Evolutionary conservation across 2,113 vertebrate species (phyloP).

Genomic region (Gobiocypris rarus): DNA sequence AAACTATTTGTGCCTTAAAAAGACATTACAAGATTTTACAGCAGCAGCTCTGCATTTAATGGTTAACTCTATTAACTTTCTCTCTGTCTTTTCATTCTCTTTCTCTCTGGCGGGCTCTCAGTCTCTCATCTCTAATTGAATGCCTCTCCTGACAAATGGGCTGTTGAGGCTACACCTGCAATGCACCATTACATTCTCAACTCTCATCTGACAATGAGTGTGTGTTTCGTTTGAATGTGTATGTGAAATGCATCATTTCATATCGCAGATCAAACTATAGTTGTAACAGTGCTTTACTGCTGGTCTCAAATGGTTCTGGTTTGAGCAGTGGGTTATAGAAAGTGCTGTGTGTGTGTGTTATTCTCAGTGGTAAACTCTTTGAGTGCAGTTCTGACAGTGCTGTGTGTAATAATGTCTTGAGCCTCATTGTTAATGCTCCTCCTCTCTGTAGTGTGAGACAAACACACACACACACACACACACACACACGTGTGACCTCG

Average conservation of each 20-base stretch:
- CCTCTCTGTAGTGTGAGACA: neutral
- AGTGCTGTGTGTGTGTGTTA: constrained; percentile 12
- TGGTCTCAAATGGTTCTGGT: constrained; percentile 6
- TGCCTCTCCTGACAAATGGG: constrained; percentile 69
- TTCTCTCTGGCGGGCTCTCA: constrained; percentile 41
- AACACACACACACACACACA: neutral
- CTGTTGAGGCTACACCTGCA: constrained; percentile 67
- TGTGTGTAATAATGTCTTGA: constrained; percentile 18
- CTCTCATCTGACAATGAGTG: constrained; percentile 52
- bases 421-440: neutral
- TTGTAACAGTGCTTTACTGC: neutral
- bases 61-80: constrained; percentile 46
- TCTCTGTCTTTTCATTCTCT: constrained; percentile 31
- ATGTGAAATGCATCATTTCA: constrained; percentile 14
- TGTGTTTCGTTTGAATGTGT: constrained; percentile 40
- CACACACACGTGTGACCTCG: neutral
- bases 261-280: constrained; percentile 27
- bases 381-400: neutral
- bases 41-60: neutral
- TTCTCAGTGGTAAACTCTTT: constrained; percentile 26
- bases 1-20: neutral
- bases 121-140: constrained; percentile 66
- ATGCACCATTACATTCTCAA: constrained; percentile 66
- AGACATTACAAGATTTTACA: neutral
- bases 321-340: neutral